phyloP scores from a whole-genome alignment of 2,797 vertebrate genomes.

The Pseudocheirus occidentalis region DNA sequence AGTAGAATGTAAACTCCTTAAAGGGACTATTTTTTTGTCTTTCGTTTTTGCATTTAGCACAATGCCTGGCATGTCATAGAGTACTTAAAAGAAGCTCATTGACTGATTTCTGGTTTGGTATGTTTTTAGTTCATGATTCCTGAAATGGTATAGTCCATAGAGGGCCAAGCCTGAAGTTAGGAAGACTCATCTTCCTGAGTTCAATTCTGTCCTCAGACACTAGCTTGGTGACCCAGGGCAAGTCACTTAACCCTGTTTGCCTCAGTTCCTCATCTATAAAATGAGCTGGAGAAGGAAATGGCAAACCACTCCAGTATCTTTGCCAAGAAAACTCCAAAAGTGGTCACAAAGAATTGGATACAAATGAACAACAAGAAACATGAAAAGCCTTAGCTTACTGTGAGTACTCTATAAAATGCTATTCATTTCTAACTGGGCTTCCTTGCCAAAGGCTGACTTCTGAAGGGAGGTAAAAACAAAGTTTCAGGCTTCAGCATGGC shows the following conservation, averaged over 20 bases:
- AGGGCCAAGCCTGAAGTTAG: not conserved
- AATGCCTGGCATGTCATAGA: not conserved
- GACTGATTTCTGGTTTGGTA: not conserved
- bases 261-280: not conserved
- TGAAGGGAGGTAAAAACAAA: not conserved
- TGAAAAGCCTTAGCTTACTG: not conserved
- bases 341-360: not conserved
- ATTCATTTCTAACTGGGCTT: not conserved
- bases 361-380: not conserved
- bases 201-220: not conserved
- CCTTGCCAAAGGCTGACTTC: not conserved
- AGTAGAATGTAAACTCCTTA: not conserved
- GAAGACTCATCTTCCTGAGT: not conserved
- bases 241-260: not conserved
- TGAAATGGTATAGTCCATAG: not conserved
- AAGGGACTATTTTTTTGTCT: not conserved
- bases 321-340: not conserved
- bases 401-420: not conserved
- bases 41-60: not conserved
- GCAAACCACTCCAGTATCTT: not conserved
- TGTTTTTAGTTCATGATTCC: not conserved
- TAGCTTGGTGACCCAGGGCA: not conserved
- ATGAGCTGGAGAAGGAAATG: not conserved
- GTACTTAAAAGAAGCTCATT: not conserved
- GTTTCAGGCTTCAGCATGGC: not conserved